Percentiles rank a stretch among this genome's conserved stretches.
Conservation (phyloP, 2,888 invertebrate genomes). For the Spilosoma lubricipeda region DNA sequence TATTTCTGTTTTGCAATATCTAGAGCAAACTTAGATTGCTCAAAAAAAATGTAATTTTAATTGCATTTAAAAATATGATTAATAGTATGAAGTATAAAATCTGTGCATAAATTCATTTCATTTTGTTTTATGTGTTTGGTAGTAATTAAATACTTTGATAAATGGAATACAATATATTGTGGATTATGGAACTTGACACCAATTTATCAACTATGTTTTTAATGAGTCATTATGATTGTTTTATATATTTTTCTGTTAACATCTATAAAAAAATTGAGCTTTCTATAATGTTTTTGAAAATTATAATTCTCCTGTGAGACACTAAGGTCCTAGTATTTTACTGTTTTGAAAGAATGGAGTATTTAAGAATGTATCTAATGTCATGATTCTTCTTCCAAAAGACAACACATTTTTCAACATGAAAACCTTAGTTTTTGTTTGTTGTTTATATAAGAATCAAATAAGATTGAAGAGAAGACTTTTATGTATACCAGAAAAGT, state of each 20-base stretch:
- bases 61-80: neutral
- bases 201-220: neutral
- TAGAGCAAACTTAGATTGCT: neutral
- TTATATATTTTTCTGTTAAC: neutral
- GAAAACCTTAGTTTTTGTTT: neutral
- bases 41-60: neutral
- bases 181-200: neutral
- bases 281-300: too few species aligned
- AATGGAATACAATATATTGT: neutral
- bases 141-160: neutral
- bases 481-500: neutral
- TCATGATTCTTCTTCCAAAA: neutral
- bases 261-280: neutral
- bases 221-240: neutral
- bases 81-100: neutral
- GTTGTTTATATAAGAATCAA: neutral
- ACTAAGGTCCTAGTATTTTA: too few species aligned
- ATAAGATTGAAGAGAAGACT: neutral
- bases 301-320: too few species aligned
- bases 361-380: too few species aligned
- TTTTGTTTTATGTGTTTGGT: neutral
- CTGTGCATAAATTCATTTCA: neutral
- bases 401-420: neutral
- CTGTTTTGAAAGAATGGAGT: too few species aligned
- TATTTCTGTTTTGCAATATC: neutral